phyloP scores from a whole-genome alignment of 2,113 vertebrate genomes.

The Ptilonorhynchus violaceus region DNA sequence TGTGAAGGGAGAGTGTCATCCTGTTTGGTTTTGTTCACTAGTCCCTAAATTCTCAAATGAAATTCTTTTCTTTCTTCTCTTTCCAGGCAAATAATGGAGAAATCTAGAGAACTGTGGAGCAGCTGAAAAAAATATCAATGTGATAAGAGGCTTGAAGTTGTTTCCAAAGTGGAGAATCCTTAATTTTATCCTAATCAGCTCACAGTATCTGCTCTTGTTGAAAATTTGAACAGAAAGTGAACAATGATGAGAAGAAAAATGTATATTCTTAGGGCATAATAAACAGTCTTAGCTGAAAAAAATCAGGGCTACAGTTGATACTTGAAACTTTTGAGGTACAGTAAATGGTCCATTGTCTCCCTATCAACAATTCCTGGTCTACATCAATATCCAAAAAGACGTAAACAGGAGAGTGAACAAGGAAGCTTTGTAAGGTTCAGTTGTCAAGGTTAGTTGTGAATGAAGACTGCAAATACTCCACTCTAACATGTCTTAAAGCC shows the following conservation, averaged over 20 bases:
- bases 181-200: constrained; percentile 25
- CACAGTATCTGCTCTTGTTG: background rate
- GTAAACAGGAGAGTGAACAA: background rate
- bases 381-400: background rate
- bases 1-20: background rate
- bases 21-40: background rate
- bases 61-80: background rate
- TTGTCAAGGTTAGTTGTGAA: background rate
- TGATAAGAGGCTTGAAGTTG: background rate
- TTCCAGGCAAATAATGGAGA: background rate
- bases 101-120: background rate
- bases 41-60: background rate
- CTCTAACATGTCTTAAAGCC: background rate
- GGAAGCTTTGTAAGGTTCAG: background rate
- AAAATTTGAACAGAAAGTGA: background rate
- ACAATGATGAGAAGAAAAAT: background rate
- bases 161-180: constrained; percentile 1
- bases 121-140: constrained; percentile 6
- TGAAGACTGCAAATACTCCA: background rate
- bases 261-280: background rate
- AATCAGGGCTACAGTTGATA: background rate
- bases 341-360: background rate
- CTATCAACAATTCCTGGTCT: background rate
- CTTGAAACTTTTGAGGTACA: background rate
- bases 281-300: background rate